phyloP scores from a whole-genome alignment of 1,140 invertebrate species.

The Ylistrum balloti region DNA sequence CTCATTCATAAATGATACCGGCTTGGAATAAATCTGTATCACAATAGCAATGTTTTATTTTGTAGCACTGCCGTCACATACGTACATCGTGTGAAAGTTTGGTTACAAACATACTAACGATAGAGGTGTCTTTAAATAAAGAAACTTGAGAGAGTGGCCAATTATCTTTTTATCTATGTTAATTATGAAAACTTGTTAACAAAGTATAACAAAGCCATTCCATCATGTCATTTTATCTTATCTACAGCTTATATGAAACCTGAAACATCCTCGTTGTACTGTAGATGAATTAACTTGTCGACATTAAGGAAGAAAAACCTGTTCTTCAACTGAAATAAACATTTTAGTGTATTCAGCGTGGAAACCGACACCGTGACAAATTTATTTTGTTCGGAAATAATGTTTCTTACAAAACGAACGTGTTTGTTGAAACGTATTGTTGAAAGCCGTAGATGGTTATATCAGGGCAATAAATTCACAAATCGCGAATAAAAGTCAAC shows the following conservation, averaged over 20 bases:
- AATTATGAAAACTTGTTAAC: too few relatives aligned
- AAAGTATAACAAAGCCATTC: background rate
- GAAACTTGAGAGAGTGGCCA: background rate
- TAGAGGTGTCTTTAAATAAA: too few relatives aligned
- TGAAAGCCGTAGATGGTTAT: background rate
- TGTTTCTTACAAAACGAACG: background rate
- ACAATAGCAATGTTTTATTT: too few relatives aligned
- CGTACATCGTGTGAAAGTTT: too few relatives aligned
- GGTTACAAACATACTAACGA: too few relatives aligned
- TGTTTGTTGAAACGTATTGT: background rate
- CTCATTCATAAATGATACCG: too few relatives aligned
- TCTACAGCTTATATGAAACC: background rate
- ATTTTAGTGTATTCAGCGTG: background rate
- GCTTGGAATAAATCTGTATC: too few relatives aligned
- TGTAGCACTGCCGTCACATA: too few relatives aligned
- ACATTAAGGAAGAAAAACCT: slow-evolving; percentile 8
- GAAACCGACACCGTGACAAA: background rate
- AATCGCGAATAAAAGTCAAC: background rate
- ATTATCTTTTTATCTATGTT: background rate
- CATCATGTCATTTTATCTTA: background rate
- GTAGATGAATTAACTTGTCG: background rate
- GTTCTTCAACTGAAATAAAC: background rate
- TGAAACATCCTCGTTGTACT: background rate
- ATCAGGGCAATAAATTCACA: background rate
- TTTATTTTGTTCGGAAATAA: background rate